Evolutionary conservation across 2,797 vertebrate genomes (phyloP).

Genomic region (Chrosomus eos): DNA sequence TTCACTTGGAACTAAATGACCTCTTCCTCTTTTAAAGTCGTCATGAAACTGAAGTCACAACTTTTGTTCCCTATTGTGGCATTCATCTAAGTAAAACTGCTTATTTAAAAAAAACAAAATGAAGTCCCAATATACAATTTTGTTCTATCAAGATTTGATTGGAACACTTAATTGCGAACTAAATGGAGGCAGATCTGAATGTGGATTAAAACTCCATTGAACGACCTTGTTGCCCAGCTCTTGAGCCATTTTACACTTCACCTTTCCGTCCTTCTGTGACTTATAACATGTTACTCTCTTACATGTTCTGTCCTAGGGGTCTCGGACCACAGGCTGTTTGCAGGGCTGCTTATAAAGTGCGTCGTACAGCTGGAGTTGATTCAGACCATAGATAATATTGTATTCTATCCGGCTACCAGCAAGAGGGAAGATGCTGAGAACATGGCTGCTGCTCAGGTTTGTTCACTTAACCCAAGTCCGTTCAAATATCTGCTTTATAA

Average conservation of each 20-base stretch:
- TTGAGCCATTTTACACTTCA: not conserved
- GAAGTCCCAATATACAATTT: not conserved
- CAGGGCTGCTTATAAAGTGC: constrained; percentile 95
- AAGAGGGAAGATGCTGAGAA: constrained; percentile 98
- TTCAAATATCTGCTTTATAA: not conserved
- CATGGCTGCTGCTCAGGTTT: constrained; percentile 94
- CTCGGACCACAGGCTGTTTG: constrained; percentile 93
- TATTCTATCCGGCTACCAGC: constrained; percentile 95
- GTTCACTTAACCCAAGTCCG: not conserved
- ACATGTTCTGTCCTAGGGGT: constrained; percentile 65
- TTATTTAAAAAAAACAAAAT: not conserved
- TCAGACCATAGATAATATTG: constrained; percentile 98
- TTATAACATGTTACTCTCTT: constrained; percentile 12
- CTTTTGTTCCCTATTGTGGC: not conserved
- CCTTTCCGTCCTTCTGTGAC: not conserved
- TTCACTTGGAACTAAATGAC: not conserved
- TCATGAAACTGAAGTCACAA: not conserved
- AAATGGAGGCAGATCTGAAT: not conserved
- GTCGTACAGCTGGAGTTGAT: constrained; percentile 97
- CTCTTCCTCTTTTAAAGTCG: not conserved
- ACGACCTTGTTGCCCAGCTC: not conserved
- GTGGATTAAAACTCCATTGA: not conserved
- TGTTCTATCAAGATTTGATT: not conserved
- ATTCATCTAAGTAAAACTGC: not conserved
- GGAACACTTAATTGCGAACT: not conserved